Evolutionary conservation across 2,888 invertebrate genomes (phyloP), one percentile per base, ranked within the genome.

Genomic region (Drosophila mettleri): DNA sequence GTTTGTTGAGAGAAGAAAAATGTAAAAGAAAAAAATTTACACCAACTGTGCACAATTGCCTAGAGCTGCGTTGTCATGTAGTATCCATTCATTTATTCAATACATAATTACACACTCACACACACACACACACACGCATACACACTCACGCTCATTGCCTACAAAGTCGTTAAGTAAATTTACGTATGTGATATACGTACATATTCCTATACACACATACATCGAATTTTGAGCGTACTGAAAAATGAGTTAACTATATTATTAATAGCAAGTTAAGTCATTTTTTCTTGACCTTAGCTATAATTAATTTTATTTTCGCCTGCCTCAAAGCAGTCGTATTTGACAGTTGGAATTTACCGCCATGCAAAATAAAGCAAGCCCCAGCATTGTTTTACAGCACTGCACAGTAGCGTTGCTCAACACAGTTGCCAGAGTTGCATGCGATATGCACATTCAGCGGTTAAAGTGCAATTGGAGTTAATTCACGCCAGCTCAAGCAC

Each of bases 51-150:
- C 29, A 59, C 46, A 76, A 61, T 65, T 76, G 58, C 29, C 46
- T 24, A 75, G 51, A 58, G 61, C 54, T 69, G 53, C 57, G 48
- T 27, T 53, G 70, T 58, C 66, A 52, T 54, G 52, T 14, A 54
- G 51, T 62, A 62, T 59, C n/a, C 24, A 65, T 65, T 75, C 48
- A 80, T 64, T 69, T 63, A 68, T 71, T 62, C 64, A 55, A 64
- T 76, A 52, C 51, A 71, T 65, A 80, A 68, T 61, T 77, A 57
- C 46, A 59, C 9, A 58, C 16, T 34, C 22, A 41, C 4, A 33
- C 27, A 36, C 18, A 27, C 27, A 18, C 41, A 8, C 8, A 16
- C 27, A 29, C 16, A 18, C 41, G 3, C 8, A 16, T 16, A 29
- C 16, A 29, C 20, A 20, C 27, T 2, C 45, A 27, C 38, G 12